phyloP scores from a whole-genome alignment of 53 echinoderm and acorn worm genomes.

The Temnopleurus reevesii region DNA sequence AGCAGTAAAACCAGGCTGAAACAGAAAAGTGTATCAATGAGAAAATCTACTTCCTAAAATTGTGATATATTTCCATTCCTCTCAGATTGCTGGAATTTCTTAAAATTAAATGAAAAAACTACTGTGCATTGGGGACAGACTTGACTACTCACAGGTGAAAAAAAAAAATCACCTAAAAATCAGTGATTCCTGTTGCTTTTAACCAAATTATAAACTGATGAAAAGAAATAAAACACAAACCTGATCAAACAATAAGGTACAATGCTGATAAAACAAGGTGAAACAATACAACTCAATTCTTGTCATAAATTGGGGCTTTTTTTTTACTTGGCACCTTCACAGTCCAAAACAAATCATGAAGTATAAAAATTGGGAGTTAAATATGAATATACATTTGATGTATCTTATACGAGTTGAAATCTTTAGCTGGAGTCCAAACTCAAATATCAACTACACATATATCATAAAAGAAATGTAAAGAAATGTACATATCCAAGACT shows the following conservation, averaged over 20 bases:
- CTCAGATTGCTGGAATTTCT: no score
- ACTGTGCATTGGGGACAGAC: no score
- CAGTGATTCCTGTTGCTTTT: no score
- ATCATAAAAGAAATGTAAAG: background rate
- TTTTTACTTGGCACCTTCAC: background rate
- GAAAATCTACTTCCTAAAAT: no score
- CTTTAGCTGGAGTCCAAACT: background rate
- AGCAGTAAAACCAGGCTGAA: no score
- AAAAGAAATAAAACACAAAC: background rate
- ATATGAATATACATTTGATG: background rate
- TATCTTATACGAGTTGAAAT: background rate
- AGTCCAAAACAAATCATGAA: background rate
- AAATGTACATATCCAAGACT: background rate
- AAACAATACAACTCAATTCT: background rate
- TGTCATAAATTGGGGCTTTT: background rate
- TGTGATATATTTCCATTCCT: no score
- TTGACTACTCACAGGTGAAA: no score
- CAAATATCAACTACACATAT: background rate
- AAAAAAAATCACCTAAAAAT: no score
- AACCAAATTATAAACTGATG: background rate
- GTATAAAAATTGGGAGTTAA: background rate
- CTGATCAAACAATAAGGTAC: background rate
- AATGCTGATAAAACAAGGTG: slow-evolving; percentile 8
- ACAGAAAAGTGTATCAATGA: no score
- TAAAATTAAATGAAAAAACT: no score